These are phyloP conservation scores for Bujurquina vittata DNA, from an alignment of 2,113 vertebrate species.

Conservation along the genomic window DNA sequence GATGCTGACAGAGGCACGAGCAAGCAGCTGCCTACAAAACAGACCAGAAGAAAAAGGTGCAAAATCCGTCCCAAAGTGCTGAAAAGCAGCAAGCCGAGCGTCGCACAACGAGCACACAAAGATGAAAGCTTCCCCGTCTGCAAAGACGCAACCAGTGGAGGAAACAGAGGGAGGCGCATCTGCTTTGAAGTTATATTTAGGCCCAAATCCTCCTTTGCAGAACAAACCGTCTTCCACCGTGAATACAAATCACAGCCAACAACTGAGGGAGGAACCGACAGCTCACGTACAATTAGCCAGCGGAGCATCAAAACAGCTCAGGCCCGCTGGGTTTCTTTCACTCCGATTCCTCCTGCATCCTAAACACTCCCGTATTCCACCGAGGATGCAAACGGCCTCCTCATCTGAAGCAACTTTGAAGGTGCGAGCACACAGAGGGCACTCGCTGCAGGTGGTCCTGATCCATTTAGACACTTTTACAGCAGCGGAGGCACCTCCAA, in stretches of 20 bases:
- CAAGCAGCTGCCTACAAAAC: background rate
- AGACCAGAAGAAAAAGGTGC: background rate
- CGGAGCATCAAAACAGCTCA: slow-evolving; percentile 19
- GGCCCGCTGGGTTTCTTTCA: background rate
- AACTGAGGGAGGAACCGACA: slow-evolving; percentile 20
- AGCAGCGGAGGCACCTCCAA: background rate
- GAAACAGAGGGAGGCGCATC: slow-evolving; percentile 37
- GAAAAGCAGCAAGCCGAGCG: background rate
- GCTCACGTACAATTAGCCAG: slow-evolving; percentile 15
- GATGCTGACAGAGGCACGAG: background rate
- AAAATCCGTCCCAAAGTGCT: slow-evolving; percentile 18
- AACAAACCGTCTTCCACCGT: slow-evolving; percentile 45
- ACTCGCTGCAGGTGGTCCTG: background rate
- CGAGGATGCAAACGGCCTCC: background rate
- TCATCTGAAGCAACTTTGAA: background rate
- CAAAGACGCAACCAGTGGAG: slow-evolving; percentile 25
- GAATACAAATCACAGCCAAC: slow-evolving; percentile 51
- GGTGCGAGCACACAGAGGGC: background rate
- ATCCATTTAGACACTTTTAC: background rate
- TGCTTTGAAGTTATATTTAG: slow-evolving; percentile 71
- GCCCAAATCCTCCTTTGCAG: slow-evolving; percentile 64
- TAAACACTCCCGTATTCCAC: background rate
- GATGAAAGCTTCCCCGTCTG: slow-evolving; percentile 52
- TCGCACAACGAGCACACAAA: slow-evolving; percentile 11
- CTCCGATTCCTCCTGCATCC: slow-evolving; percentile 10